These are phyloP conservation scores for Moxostoma hubbsi DNA, from an alignment of 2,797 vertebrate species.

Conservation along the genomic window DNA sequence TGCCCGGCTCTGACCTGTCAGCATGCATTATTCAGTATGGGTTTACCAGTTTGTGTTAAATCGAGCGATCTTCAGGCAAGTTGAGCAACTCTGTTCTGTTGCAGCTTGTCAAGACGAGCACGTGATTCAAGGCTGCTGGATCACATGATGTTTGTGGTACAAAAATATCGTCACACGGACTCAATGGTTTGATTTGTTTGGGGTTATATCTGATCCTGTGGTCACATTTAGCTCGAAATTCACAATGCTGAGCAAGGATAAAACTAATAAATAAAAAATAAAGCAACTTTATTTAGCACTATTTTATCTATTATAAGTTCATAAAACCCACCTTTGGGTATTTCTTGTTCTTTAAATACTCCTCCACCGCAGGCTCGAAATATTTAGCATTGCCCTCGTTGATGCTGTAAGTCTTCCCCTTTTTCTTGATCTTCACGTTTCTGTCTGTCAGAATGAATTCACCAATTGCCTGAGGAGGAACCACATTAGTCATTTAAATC, in stretches of 20 bases:
- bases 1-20: background rate
- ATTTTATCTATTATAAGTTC: background rate
- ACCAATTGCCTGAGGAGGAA: conserved; percentile 83
- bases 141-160: conserved; percentile 19
- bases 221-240: background rate
- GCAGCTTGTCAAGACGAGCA: conserved; percentile 16
- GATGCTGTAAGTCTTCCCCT: conserved; percentile 92
- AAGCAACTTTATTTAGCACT: background rate
- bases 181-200: background rate
- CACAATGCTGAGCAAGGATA: background rate
- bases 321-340: conserved; percentile 86
- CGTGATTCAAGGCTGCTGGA: background rate
- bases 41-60: conserved; percentile 2
- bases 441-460: conserved; percentile 95
- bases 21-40: conserved; percentile 17
- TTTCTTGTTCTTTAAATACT: conserved; percentile 95
- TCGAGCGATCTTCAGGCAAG: background rate
- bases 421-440: conserved; percentile 92
- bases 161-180: background rate
- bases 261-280: too few relatives aligned
- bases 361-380: conserved; percentile 89
- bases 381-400: conserved; percentile 97
- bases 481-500: too few relatives aligned
- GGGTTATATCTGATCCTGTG: background rate
- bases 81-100: conserved; percentile 19